A percentile compares a stretch with the other conserved stretches of the same genome.
Evolutionary conservation across 2,113 vertebrate genomes (phyloP).

Genomic region (Burhinus bistriatus): DNA sequence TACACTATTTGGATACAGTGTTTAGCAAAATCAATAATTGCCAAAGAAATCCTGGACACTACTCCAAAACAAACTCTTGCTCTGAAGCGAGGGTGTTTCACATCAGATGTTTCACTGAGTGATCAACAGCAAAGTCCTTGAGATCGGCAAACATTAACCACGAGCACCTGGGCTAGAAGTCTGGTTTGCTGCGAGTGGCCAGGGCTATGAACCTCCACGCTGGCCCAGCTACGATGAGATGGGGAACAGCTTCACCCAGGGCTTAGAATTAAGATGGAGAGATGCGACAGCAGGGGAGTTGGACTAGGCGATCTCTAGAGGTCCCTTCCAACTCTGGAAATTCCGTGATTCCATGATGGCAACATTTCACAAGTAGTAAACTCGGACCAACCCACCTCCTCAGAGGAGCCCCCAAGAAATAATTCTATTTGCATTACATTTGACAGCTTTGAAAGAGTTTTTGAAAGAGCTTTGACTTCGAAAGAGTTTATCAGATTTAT

Average conservation of each 20-base stretch:
- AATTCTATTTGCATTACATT: neutral
- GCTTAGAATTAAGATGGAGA: neutral
- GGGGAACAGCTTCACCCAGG: neutral
- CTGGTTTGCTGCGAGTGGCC: neutral
- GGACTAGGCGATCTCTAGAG: no score
- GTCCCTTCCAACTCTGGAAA: no score
- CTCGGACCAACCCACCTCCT: neutral
- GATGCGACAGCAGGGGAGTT: no score
- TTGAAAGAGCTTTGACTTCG: no score
- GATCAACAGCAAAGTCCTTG: neutral
- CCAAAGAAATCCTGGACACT: neutral
- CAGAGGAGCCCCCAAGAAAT: neutral
- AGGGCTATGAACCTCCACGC: neutral
- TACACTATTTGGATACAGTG: neutral
- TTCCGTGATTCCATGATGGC: no score
- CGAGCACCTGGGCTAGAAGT: neutral
- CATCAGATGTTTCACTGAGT: fast-evolving
- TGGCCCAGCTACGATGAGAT: neutral
- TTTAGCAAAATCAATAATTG: neutral
- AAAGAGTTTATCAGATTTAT: neutral
- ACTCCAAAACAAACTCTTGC: neutral
- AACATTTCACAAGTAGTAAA: neutral
- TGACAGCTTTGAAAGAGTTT: no score
- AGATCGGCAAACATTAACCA: neutral
- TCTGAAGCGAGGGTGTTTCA: neutral